phyloP scores from a whole-genome alignment of 2,888 invertebrate genomes.

The Coecobrya sp. region DNA sequence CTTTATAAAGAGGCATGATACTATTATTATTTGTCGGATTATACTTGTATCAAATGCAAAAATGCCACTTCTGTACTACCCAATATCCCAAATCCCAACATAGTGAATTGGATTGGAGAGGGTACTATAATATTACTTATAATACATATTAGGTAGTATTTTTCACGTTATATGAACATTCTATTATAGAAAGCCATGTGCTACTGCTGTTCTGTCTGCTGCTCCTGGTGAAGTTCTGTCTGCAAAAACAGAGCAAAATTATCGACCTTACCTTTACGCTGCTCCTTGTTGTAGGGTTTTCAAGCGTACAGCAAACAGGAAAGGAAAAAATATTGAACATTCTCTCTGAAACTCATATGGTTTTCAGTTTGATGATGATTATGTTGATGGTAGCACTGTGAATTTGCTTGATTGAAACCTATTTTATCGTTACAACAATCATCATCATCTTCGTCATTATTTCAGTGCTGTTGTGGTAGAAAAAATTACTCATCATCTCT shows the following conservation, averaged over 20 bases:
- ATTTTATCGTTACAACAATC: constrained; percentile 12
- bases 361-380: neutral
- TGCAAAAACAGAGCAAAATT: constrained; percentile 40
- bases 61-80: neutral
- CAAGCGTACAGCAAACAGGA: constrained; percentile 19
- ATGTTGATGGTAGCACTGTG: constrained; percentile 22
- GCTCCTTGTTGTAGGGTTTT: neutral
- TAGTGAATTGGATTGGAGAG: neutral
- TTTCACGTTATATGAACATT: neutral
- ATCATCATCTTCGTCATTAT: neutral
- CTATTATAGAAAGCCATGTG: constrained; percentile 50
- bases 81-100: neutral
- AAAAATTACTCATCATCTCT: neutral
- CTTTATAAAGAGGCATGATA: neutral
- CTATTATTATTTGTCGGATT: neutral
- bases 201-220: constrained; percentile 33
- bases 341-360: neutral
- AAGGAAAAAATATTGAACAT: neutral
- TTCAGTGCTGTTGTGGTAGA: neutral
- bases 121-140: too few relatives aligned
- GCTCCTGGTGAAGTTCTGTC: constrained; percentile 5
- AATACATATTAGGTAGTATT: neutral
- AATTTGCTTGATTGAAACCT: constrained; percentile 46
- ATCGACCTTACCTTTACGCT: constrained; percentile 53
- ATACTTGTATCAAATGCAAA: constrained; percentile 24